Evolutionary conservation across 2,888 invertebrate species (phyloP).

Genomic region (Volucella inflata): DNA sequence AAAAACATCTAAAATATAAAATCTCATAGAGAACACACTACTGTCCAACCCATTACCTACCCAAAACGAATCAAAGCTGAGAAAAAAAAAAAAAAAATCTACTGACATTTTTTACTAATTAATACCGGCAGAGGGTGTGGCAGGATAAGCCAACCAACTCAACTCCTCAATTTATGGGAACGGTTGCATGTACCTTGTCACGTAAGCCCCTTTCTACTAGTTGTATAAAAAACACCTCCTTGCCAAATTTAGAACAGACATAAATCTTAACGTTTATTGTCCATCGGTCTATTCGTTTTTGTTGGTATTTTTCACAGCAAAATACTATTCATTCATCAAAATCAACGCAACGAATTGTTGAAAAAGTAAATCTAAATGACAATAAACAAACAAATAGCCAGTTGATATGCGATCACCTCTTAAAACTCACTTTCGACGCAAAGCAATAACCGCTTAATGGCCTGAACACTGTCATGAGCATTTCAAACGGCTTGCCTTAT

Average conservation of each 20-base stretch:
- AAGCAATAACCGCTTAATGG: slow-evolving; percentile 71
- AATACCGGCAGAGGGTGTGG: slow-evolving; percentile 55
- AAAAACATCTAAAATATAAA: neutral
- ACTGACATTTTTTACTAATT: slow-evolving; percentile 57
- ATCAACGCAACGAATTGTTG: neutral
- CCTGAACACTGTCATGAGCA: slow-evolving; percentile 43
- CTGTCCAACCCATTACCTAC: slow-evolving; percentile 8
- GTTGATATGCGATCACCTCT: slow-evolving; percentile 64
- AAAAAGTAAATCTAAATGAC: slow-evolving; percentile 20
- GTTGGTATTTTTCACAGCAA: slow-evolving; percentile 10
- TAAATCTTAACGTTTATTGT: slow-evolving; percentile 43
- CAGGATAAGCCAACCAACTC: slow-evolving; percentile 64
- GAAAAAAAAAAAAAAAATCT: slow-evolving; percentile 17
- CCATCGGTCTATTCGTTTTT: neutral
- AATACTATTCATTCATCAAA: slow-evolving; percentile 51
- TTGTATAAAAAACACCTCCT: slow-evolving; percentile 34
- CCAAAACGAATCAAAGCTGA: slow-evolving; percentile 55
- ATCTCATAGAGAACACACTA: neutral
- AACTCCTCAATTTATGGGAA: neutral
- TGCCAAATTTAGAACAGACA: slow-evolving; percentile 64
- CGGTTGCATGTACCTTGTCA: slow-evolving; percentile 61
- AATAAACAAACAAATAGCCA: slow-evolving; percentile 33
- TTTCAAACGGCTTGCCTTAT: slow-evolving; percentile 41
- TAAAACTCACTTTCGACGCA: slow-evolving; percentile 58
- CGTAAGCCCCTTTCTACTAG: slow-evolving; percentile 56